These are phyloP conservation scores for Seriola dumerili DNA, from an alignment of 2,113 vertebrate species.

Conservation along the genomic window DNA sequence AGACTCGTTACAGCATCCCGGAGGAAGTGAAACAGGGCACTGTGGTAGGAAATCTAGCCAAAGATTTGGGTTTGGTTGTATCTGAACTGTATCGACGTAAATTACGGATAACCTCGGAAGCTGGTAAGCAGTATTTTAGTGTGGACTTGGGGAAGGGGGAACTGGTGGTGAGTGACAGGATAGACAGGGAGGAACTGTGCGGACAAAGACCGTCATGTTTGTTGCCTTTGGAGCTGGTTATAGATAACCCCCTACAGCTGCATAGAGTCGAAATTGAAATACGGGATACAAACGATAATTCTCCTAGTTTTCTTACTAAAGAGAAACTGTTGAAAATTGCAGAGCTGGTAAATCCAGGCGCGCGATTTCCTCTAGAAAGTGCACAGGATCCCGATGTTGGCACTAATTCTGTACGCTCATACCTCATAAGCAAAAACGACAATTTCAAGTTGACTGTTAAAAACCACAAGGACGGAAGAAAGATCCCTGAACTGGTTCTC, in stretches of 20 bases:
- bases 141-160: slow-evolving; percentile 84
- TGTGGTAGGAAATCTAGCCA: slow-evolving; percentile 87
- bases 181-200: slow-evolving; percentile 85
- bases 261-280: slow-evolving; percentile 88
- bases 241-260: slow-evolving; percentile 83
- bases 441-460: slow-evolving; percentile 82
- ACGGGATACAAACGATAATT: slow-evolving; percentile 88
- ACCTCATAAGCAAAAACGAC: slow-evolving; percentile 78
- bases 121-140: slow-evolving; percentile 88
- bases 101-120: slow-evolving; percentile 88
- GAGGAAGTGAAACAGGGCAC: slow-evolving; percentile 84
- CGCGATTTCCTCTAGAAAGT: slow-evolving; percentile 82
- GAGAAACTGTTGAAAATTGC: slow-evolving; percentile 85
- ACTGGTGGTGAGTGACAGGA: slow-evolving; percentile 81
- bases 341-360: slow-evolving; percentile 82
- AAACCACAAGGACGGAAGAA: slow-evolving; percentile 77
- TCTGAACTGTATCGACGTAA: slow-evolving; percentile 88
- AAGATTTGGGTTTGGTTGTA: slow-evolving; percentile 88
- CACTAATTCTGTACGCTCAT: slow-evolving; percentile 79
- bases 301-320: slow-evolving; percentile 84
- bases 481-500: slow-evolving; percentile 81
- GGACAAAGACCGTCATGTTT: slow-evolving; percentile 79
- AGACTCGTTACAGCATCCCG: slow-evolving; percentile 83
- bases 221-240: slow-evolving; percentile 83
- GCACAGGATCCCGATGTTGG: slow-evolving; percentile 83